Conservation (phyloP, 2,888 invertebrate genomes). For the Caenorhabditis uteleia region DNA sequence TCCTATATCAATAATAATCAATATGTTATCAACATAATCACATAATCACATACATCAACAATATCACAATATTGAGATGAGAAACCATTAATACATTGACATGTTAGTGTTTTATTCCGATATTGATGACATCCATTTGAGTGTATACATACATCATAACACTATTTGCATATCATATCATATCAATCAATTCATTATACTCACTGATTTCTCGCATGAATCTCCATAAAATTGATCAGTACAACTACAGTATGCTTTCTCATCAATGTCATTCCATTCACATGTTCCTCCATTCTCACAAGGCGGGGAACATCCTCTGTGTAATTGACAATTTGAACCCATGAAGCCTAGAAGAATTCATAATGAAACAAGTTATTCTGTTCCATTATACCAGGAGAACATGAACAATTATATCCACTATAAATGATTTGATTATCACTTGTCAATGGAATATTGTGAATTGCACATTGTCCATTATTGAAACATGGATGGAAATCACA, state of each 20-base stretch:
- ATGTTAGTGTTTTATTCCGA: conserved; percentile 5
- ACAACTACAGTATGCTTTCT: conserved; percentile 13
- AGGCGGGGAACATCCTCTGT: not conserved
- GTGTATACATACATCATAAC: conserved; percentile 17
- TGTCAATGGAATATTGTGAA: not conserved
- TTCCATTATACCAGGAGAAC: conserved; percentile 10
- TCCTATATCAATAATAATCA: no score
- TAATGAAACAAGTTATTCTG: not conserved
- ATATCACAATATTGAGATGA: conserved; percentile 12
- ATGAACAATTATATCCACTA: conserved; percentile 25
- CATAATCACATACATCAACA: conserved; percentile 12
- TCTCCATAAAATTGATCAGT: conserved; percentile 15
- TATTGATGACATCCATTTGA: conserved; percentile 9
- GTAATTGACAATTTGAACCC: conserved; percentile 20
- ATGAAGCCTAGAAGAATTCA: conserved; percentile 1
- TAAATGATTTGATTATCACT: not conserved
- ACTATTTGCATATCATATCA: conserved; percentile 4
- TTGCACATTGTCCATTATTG: conserved; percentile 16
- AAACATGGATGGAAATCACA: conserved; percentile 22
- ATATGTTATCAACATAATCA: no score
- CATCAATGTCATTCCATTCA: not conserved
- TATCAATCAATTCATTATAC: not conserved
- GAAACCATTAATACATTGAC: conserved; percentile 16
- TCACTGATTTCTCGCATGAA: conserved; percentile 16
- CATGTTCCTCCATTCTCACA: conserved; percentile 36